Conservation (phyloP, 2,797 vertebrate genomes). For the Denticeps clupeoides region DNA sequence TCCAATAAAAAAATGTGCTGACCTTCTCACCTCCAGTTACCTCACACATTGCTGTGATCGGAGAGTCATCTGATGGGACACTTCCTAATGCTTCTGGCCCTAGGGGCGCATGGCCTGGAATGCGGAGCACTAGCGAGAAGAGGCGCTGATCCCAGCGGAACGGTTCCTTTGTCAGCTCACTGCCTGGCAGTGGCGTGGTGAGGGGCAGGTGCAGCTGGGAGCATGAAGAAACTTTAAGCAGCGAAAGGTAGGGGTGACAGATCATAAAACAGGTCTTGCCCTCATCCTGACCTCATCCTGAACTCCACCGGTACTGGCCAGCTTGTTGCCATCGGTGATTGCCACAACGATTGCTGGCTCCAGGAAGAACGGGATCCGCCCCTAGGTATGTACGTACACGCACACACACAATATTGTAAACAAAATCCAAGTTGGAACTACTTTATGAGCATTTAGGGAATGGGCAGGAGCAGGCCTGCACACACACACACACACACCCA, state of each 20-base stretch:
- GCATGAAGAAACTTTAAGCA: too few species aligned
- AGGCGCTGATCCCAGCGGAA: constrained; percentile 98
- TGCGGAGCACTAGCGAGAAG: constrained; percentile 87
- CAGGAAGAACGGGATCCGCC: constrained; percentile 95
- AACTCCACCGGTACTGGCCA: constrained; percentile 85
- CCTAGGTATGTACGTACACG: too few species aligned
- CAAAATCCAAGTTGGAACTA: too few species aligned
- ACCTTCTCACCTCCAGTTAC: constrained; percentile 84
- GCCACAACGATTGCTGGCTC: constrained; percentile 98
- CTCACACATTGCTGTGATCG: constrained; percentile 98
- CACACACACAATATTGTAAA: too few species aligned
- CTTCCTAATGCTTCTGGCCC: constrained; percentile 92
- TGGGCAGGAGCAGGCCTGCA: too few species aligned
- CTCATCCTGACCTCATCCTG: constrained; percentile 92
- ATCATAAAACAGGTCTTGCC: not conserved
- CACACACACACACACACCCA: too few species aligned
- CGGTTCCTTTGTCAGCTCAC: constrained; percentile 96
- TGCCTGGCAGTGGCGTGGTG: constrained; percentile 91
- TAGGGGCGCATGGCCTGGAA: constrained; percentile 83
- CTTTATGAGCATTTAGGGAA: too few species aligned
- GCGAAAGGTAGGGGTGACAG: not conserved
- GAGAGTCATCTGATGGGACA: constrained; percentile 90
- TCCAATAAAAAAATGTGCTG: not conserved
- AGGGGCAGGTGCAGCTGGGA: constrained; percentile 88
- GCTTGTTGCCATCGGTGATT: constrained; percentile 97